Base-by-base conservation (phyloP, 2,888 invertebrate genomes). In the Luperina nickerlii region DNA sequence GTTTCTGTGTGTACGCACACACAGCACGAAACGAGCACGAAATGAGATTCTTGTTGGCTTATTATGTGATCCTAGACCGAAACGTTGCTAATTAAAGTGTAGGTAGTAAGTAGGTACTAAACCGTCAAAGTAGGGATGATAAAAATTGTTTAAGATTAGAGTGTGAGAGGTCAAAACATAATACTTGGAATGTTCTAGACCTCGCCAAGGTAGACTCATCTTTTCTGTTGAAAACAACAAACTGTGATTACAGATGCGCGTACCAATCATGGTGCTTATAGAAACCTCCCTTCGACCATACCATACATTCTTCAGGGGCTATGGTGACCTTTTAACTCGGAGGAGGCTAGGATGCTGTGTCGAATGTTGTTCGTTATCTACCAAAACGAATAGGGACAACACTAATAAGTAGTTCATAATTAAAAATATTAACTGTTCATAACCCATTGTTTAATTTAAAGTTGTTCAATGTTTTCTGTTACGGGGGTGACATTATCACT, bases 21-120 rank as follows among this genome's bases (percentile, higher is more conserved):
- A n/a, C n/a, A n/a, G n/a, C n/a, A n/a, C n/a, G n/a, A n/a, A n/a
- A n/a, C 11, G 11, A 5, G 27, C 51, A 65, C 48, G 80, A 82
- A 82, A 82, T 76, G 45, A 62, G 62, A 62, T 67, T 83, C 27
- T 38, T 63, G 48, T 38, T 68, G 27, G 42, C 13, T 27, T 54
- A n/a, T 65, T 13, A 27, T 9, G n/a, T 42, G 77, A n/a, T 20
- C n/a, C 9, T 65, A 57, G 42, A 75, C 24, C 8, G 32, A 38
- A 51, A 32, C n/a, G 24, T 73, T 48, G 71, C 8, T 73, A 38
- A 15, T n/a, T 73, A 38, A 27, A 27, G 2, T 57, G 20, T 71
- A 45, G 8, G 15, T 24, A 15, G 11, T n/a, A n/a, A n/a, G n/a
- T n/a, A n/a, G n/a, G n/a, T 48, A 48, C 8, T 32, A 32, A 32